Percentiles rank a stretch among this genome's conserved stretches.
Conservation (phyloP, 2,113 vertebrate species). For the Sigmodon hispidus region DNA sequence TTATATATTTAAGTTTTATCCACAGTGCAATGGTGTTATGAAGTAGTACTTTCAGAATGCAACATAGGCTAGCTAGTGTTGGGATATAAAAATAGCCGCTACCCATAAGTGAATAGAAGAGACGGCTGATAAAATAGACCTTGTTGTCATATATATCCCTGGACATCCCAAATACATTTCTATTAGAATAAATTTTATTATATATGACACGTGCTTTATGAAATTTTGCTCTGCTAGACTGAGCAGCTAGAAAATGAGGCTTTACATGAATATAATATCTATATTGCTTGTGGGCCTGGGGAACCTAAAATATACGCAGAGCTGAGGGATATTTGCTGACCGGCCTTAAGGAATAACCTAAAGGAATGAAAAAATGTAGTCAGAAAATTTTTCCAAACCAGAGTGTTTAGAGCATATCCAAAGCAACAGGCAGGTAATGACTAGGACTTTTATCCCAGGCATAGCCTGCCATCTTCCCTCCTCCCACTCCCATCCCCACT, state of each 20-base stretch:
- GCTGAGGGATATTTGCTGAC: neutral
- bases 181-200: neutral
- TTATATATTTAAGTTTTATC: neutral
- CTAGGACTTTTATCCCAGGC: neutral
- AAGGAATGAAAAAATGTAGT: neutral
- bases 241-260: neutral
- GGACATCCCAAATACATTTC: neutral
- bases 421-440: neutral
- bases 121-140: neutral
- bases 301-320: neutral
- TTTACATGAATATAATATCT: neutral
- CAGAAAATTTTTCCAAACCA: neutral
- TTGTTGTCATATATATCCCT: neutral
- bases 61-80: neutral
- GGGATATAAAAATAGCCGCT: rapidly evolving
- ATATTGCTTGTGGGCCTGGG: neutral
- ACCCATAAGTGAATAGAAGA: neutral
- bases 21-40: neutral
- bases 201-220: neutral
- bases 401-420: neutral
- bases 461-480: neutral
- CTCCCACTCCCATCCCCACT: neutral
- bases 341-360: neutral
- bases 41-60: neutral
- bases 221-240: neutral